Evolutionary conservation across 2,888 invertebrate genomes (phyloP), one percentile per base, ranked within the genome.

Genomic region (Drosophila cyrtoloma): DNA sequence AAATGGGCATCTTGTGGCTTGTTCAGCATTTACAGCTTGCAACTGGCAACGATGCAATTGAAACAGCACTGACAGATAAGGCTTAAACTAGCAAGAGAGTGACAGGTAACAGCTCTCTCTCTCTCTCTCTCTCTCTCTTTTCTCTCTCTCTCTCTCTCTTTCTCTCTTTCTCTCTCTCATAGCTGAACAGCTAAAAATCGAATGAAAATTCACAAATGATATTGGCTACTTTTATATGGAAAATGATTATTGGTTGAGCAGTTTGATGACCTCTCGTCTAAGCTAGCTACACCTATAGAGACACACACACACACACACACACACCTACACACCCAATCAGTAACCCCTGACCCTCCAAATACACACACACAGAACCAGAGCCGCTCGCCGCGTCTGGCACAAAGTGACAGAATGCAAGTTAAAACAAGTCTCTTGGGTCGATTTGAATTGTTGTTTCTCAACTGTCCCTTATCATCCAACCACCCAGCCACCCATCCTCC

Each of bases 391-490:
- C n/a, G 50, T 39, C 55, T 35, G 68, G 39, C 52, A 30, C 55
- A 50, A 73, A 73, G 66, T 78, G 78, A 75, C 71, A 75, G 79
- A 75, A 59, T 79, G 79, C 76, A 71, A 75, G 75, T 78, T 60
- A 64, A 79, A 64, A 75, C 67, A 58, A 71, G 44, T 75, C 78
- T 55, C 75, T 59, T 44, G 78, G 75, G 79, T 68, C 76, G 76
- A 75, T 76, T 78, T 79, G 71, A 79, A 71, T 65, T 44, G 62
- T 42, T 51, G 37, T 30, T 53, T n/a, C 32, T 53, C 53, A 12
- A 16, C 47, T 26, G 16, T 47, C 47, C 53, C 53, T 30, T 7
- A n/a, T 12, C 32, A 16, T 22, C 32, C 19, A 32, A 14, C 22
- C 22, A 22, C 7, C 28, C 28, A n/a, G 26, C 26, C 47, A 14